These are phyloP conservation scores for Bactericera cockerelli DNA, from an alignment of 1,140 invertebrate species.

Conservation along the genomic window DNA sequence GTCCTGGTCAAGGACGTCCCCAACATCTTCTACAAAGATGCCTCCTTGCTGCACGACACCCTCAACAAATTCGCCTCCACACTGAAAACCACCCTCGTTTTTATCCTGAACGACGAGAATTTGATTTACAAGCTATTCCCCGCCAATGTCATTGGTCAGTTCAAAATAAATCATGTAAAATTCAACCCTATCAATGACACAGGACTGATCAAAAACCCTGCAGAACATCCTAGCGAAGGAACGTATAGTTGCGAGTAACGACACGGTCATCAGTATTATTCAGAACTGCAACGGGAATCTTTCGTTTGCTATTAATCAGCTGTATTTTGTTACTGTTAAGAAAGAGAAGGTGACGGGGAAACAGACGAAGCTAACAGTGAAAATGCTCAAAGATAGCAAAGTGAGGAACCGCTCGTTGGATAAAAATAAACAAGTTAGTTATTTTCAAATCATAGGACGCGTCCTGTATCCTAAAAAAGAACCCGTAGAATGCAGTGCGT, in stretches of 20 bases:
- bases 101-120: not conserved
- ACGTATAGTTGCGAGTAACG: not conserved
- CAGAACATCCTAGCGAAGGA: not conserved
- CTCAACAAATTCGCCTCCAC: not conserved
- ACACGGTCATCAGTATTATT: not conserved
- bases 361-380: not conserved
- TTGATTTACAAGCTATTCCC: not conserved
- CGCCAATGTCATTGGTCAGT: not conserved
- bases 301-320: conserved; percentile 1
- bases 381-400: not conserved
- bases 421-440: conserved; percentile 2
- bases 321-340: not conserved
- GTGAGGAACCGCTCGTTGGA: not conserved
- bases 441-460: conserved; percentile 2
- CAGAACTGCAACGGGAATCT: conserved; percentile 7
- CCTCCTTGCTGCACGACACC: not conserved
- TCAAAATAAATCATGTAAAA: not conserved
- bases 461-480: conserved; percentile 2
- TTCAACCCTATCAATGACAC: conserved; percentile 2
- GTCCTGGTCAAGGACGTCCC: not conserved
- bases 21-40: not conserved
- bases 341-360: not conserved
- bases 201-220: not conserved
- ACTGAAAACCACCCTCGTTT: not conserved
- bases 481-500: not conserved